phyloP scores from a whole-genome alignment of 2,113 vertebrate genomes.

The Vimba vimba region DNA sequence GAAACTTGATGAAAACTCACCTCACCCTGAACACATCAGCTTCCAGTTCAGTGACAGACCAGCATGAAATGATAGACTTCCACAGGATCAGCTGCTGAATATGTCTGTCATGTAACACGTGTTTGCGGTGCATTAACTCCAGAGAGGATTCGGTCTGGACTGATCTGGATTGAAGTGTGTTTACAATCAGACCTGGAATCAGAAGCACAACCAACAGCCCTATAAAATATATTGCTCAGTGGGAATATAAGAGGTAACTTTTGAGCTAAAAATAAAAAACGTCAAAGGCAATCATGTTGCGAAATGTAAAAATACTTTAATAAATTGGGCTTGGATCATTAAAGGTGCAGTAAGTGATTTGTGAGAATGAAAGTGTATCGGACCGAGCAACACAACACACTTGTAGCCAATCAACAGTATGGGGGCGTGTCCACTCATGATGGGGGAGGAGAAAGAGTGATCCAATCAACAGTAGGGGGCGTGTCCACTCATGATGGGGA shows the following conservation, averaged over 20 bases:
- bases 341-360: background rate
- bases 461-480: no score
- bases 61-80: background rate
- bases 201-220: background rate
- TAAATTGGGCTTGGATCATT: background rate
- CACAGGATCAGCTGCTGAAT: background rate
- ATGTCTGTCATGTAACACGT: background rate
- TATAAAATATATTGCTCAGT: background rate
- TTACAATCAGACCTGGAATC: background rate
- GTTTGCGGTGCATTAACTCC: slow-evolving; percentile 3
- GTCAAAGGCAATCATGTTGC: background rate
- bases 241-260: background rate
- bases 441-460: no score
- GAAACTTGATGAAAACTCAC: slow-evolving; percentile 3
- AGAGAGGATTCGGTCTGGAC: background rate
- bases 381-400: no score
- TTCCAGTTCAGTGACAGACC: background rate
- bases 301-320: background rate
- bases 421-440: no score
- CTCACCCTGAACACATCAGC: background rate
- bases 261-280: background rate
- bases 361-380: no score
- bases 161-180: background rate
- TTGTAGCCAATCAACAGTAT: no score
- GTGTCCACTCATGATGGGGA: no score